Percentiles rank a stretch among this genome's conserved stretches.
Evolutionary conservation across 2,797 vertebrate genomes (phyloP).

Genomic region (Knipowitschia caucasica): DNA sequence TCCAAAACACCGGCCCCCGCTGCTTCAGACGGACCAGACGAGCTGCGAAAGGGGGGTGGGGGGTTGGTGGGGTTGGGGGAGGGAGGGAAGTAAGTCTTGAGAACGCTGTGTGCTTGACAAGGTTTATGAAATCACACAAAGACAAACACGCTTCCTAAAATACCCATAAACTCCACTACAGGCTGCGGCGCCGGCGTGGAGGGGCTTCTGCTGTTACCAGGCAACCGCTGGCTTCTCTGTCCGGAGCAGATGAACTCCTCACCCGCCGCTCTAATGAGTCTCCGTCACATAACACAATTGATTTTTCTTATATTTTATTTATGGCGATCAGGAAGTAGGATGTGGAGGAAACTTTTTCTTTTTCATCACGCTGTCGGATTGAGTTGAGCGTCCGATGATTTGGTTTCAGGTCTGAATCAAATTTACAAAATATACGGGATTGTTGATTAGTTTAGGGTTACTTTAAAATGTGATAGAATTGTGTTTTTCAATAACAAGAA

Average conservation of each 20-base stretch:
- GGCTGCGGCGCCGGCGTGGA: not conserved
- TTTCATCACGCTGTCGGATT: not conserved
- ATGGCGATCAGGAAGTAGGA: not conserved
- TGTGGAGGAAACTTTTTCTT: not conserved
- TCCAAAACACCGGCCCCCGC: not conserved
- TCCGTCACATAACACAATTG: not conserved
- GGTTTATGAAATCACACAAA: not conserved
- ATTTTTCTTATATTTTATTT: not conserved
- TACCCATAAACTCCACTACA: not conserved
- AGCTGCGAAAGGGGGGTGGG: not conserved
- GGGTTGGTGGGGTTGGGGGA: too few relatives aligned
- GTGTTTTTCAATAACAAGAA: too few relatives aligned
- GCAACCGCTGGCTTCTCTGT: not conserved
- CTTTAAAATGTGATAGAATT: too few relatives aligned
- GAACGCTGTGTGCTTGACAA: not conserved
- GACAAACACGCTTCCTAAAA: conserved; percentile 1
- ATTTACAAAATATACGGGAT: too few relatives aligned
- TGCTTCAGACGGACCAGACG: not conserved
- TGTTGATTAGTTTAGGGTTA: too few relatives aligned
- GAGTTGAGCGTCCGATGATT: too few relatives aligned
- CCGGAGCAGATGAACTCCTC: conserved; percentile 2
- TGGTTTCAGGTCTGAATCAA: too few relatives aligned
- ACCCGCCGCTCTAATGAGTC: conserved; percentile 2
- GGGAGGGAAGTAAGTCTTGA: too few relatives aligned
- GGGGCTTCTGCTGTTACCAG: conserved; percentile 5